A percentile compares a stretch with the other conserved stretches of the same genome.
phyloP scores from a whole-genome alignment of 1,140 invertebrate genomes.

The Saccostrea glomerata region DNA sequence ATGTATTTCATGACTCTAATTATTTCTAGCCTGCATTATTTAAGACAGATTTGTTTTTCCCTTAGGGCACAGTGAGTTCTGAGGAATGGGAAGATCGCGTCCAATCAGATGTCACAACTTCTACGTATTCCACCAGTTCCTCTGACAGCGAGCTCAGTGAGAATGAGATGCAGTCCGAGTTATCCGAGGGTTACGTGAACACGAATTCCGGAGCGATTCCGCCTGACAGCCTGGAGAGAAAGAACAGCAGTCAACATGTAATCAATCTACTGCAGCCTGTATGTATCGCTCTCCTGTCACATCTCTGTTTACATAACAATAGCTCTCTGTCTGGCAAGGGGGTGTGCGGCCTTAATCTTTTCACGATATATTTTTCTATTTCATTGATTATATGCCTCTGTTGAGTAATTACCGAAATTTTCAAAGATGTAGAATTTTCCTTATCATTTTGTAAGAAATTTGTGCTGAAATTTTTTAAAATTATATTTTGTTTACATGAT shows the following conservation, averaged over 20 bases:
- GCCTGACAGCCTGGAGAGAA: not conserved
- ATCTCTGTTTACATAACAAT: not conserved
- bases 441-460: no score
- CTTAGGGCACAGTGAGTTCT: conserved; percentile 69
- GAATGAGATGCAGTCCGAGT: conserved; percentile 26
- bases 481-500: no score
- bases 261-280: conserved; percentile 74
- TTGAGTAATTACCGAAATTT: no score
- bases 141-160: conserved; percentile 67
- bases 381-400: no score
- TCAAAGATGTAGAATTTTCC: no score
- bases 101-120: conserved; percentile 73
- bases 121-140: conserved; percentile 67
- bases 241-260: conserved; percentile 65
- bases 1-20: no score
- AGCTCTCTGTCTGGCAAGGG: not conserved
- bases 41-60: not conserved
- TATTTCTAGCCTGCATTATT: no score
- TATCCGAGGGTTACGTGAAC: not conserved
- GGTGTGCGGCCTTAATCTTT: no score
- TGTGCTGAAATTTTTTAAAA: no score
- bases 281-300: conserved; percentile 53
- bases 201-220: conserved; percentile 47
- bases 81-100: conserved; percentile 75
- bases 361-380: no score